Evolutionary conservation across 30 jellyfish, hydroid and myxozoan genomes (phyloP).

Genomic region (Aurelia aurita): DNA sequence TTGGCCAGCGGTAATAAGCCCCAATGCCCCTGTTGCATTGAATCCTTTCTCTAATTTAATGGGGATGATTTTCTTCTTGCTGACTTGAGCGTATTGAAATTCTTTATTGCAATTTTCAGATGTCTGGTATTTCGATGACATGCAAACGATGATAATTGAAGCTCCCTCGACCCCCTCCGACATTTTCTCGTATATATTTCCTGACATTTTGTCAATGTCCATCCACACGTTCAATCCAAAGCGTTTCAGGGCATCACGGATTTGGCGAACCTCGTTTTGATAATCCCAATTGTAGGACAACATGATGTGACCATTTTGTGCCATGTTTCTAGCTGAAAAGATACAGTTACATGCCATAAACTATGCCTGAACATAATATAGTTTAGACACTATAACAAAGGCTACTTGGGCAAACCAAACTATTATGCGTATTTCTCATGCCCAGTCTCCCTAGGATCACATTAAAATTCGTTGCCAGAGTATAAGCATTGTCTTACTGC

Average conservation of each 20-base stretch:
- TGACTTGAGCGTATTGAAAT: constrained; percentile 56
- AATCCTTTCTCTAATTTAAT: constrained; percentile 52
- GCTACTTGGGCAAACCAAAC: no score
- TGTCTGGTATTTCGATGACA: constrained; percentile 39
- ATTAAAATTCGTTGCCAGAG: no score
- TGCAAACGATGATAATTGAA: constrained; percentile 28
- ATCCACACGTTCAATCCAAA: constrained; percentile 74
- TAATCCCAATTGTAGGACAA: constrained; percentile 83
- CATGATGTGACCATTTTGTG: constrained; percentile 66
- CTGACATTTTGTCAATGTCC: constrained; percentile 71
- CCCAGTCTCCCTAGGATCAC: no score
- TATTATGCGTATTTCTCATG: no score
- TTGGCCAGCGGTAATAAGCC: constrained; percentile 53
- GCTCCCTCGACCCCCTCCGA: constrained; percentile 66
- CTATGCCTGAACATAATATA: no score
- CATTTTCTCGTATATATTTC: constrained; percentile 42
- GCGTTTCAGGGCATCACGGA: constrained; percentile 44
- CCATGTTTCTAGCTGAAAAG: background rate
- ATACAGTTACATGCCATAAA: no score
- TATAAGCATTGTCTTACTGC: no score
- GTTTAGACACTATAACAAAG: no score
- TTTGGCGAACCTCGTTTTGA: constrained; percentile 76
- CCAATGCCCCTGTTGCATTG: constrained; percentile 51
- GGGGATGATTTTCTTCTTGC: constrained; percentile 46
- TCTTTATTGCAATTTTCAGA: constrained; percentile 63